Base-by-base conservation (phyloP, 2,797 vertebrate species). In the Triplophysa yarkandensis region DNA sequence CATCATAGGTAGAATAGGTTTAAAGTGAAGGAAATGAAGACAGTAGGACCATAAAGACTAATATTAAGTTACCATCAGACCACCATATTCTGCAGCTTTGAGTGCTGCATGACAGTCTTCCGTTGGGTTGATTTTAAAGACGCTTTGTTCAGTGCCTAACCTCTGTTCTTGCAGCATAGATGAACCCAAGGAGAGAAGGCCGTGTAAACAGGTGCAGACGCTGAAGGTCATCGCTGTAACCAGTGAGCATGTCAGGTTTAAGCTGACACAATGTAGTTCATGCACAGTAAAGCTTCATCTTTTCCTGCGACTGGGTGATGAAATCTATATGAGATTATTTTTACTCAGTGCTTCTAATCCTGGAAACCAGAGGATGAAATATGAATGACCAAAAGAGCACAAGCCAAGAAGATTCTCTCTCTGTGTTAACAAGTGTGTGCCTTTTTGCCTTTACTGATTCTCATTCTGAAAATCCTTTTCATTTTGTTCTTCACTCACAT, bases 281-380 rank as follows among this genome's bases (percentile, higher is more conserved):
- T 1, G 52, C 62, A 48, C 14, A 28, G 66, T 52, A 62, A 60
- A 23, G 66, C 54, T 48, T 19, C 32, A 64, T 60, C 28, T 41
- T 69, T 46, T 71, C 54, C 63, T 71, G 21, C 10, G 46, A 57
- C 57, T 68, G 19, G 10, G 10, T 67, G 43, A 75, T 28, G 50
- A 72, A 80, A 77, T 75, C 75, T 66, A 76, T 71, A 72, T 67
- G 52, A 71, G 54, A 74, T 77, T 76, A 71, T 77, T 71, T 80
- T 75, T 52, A 74, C 54, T 25, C 50, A 0, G 9, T 9, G 39
- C 27, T 71, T 74, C 74, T 77, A 76, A 72, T 71, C 71, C 52
- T 76, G 73, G 52, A 69, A 60, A 36, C 34, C 23, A 17, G 58
- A 52, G 27, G 5, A 30, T 80, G 34, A 78, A 82, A 82, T 79